Base-by-base conservation (phyloP, 2,888 invertebrate species). In the Yponomeuta malinellus region DNA sequence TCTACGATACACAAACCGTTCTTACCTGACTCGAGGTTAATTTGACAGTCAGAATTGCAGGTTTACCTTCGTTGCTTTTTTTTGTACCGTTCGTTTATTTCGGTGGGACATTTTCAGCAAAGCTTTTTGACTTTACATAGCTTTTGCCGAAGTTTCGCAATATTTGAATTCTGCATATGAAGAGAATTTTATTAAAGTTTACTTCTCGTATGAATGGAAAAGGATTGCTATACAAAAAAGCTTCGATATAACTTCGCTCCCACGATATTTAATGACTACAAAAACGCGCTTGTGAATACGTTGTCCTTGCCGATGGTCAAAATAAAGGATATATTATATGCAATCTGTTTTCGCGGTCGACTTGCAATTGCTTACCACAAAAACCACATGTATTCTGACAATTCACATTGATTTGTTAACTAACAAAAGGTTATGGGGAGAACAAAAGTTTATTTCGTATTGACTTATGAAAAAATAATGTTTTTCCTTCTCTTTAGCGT, bases 381-480 rank as follows among this genome's bases (percentile, higher is more conserved):
- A 82, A 85, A 84, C 88, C 87, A 72, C 88, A 86, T 75, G 71
- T 73, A 79, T 79, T 87, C 84, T 84, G 79, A 78, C 81, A 78
- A 81, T 84, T 85, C 82, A 82, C 86, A 84, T 79, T 84, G 87
- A 89, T 88, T 87, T 84, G 79, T 52, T 52, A 15, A 12, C n/a
- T 31, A 69, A 31, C 12, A 29, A 31, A 69, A 69, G 29, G 31
- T 69, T 69, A 43, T 43, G 43, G 43, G 5, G 43, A 43, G 43
- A 8, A 43, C 43, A 43, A 43, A 5, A 1, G 43, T 43, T 43
- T 43, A 43, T 43, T 43, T 43, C 6, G 9, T 43, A 9, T 43
- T 8, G 9, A 43, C 9, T 43, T 43, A 43, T 43, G 52, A 59
- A 15, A 15, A 59, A 59, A 4, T 1, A 59, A 59, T 59, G 15